Evolutionary conservation across 2,113 vertebrate species (phyloP), one percentile per base, ranked within the genome.

Genomic region (Coreoperca whiteheadi): DNA sequence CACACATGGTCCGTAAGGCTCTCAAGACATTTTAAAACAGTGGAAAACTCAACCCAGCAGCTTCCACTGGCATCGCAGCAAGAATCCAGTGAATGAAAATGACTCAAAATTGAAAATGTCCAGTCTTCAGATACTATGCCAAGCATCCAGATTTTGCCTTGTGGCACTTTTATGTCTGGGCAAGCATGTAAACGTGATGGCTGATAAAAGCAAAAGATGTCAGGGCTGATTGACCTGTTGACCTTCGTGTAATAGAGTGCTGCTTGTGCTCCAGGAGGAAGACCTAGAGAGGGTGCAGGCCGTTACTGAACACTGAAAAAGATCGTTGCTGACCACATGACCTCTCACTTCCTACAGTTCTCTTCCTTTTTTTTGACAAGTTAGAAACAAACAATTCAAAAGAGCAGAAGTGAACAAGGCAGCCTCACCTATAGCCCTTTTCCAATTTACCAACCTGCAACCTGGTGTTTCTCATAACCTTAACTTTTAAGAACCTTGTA

Each of bases 151-250:
- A 59, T 59, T 39, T 46, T 21, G n/a, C 73, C 72, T 18, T 0
- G 12, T 28, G 73, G 73, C 34, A 23, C 43, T 32, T 46, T 48
- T 77, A 39, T 28, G 54, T 68, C 57, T 63, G 5, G 0, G 20
- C 50, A 71, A 28, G 53, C 34, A 61, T 61, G 61, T 11, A n/a
- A 46, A 79, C 37, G 53, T 53, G 69, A 25, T 28, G 64, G 37
- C 72, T 65, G 41, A 64, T 32, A 65, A 81, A 77, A 83, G 51
- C 60, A 51, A 65, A 28, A 59, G 50, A 86, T 59, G 25, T n/a
- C 18, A 48, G 21, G 56, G 53, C 28, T 64, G 28, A 30, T 12
- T 76, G 51, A 67, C 59, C 60, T 30, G 53, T 61, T 72, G 66
- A 54, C 61, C 61, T 68, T 23, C 8, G 3, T 64, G 48, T 73